Evolutionary conservation across 2,888 invertebrate genomes (phyloP).

Genomic region (Myathropa florea): DNA sequence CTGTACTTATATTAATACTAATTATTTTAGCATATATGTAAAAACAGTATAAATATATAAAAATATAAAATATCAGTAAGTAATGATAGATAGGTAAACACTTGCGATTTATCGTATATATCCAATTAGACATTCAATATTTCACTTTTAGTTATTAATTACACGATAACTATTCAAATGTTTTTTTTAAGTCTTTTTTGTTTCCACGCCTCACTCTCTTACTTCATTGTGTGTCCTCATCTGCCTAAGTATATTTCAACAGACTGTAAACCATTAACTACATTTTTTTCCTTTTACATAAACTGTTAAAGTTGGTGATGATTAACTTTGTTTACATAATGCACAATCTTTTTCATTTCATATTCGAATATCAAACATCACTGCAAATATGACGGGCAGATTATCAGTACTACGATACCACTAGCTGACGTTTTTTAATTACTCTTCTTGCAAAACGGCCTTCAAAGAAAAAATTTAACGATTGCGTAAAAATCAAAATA

Average conservation of each 20-base stretch:
- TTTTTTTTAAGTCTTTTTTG: constrained; percentile 27
- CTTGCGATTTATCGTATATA: constrained; percentile 57
- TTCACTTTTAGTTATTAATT: constrained; percentile 43
- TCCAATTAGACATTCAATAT: constrained; percentile 53
- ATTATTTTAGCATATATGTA: no score
- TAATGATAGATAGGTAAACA: constrained; percentile 13
- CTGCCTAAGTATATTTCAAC: constrained; percentile 50
- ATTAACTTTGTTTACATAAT: constrained; percentile 55
- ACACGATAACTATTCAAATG: constrained; percentile 51
- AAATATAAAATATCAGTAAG: neutral
- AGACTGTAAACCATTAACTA: constrained; percentile 42
- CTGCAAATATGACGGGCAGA: neutral
- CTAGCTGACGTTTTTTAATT: constrained; percentile 18
- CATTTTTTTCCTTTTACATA: constrained; percentile 35
- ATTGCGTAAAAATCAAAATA: constrained; percentile 48
- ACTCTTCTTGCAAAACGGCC: constrained; percentile 24
- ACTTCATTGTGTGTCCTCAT: constrained; percentile 18
- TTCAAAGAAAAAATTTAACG: constrained; percentile 10
- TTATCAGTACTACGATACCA: constrained; percentile 8
- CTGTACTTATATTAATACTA: no score
- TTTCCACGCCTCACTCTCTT: constrained; percentile 13
- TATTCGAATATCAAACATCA: constrained; percentile 14
- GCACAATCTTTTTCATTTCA: constrained; percentile 12
- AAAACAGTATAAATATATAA: neutral
- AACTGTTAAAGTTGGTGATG: constrained; percentile 37